Evolutionary conservation across 2,888 invertebrate species (phyloP).

Genomic region (Heliconius ethilla): DNA sequence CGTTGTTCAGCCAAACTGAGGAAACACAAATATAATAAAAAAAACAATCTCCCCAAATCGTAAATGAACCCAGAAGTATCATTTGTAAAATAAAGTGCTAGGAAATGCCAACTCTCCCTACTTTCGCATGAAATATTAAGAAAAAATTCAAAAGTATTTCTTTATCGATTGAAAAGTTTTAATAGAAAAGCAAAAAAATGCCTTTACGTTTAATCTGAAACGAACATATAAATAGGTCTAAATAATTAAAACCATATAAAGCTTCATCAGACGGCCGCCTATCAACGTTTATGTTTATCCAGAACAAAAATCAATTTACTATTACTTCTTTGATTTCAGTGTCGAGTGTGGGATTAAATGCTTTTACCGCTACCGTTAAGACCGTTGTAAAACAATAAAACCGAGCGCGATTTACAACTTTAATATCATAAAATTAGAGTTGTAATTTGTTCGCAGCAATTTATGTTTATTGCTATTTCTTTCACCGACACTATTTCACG

Average conservation of each 20-base stretch:
- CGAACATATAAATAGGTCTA: background rate
- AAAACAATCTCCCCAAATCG: too few relatives aligned
- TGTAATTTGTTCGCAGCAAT: constrained; percentile 75
- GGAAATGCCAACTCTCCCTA: too few relatives aligned
- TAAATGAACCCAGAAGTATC: too few relatives aligned
- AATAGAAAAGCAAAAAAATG: constrained; percentile 3
- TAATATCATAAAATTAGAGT: constrained; percentile 75
- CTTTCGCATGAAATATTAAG: too few relatives aligned
- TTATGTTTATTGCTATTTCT: constrained; percentile 68
- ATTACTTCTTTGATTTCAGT: constrained; percentile 41
- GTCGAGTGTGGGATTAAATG: constrained; percentile 45
- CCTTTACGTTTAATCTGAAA: background rate
- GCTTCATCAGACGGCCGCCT: constrained; percentile 25
- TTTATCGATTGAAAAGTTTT: background rate
- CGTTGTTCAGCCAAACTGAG: too few relatives aligned
- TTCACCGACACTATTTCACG: constrained; percentile 75
- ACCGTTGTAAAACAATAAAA: constrained; percentile 70
- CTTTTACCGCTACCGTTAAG: constrained; percentile 66
- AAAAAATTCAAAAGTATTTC: background rate
- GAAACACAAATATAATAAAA: too few relatives aligned
- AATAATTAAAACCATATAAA: constrained; percentile 16
- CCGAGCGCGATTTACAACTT: constrained; percentile 70
- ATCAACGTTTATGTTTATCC: constrained; percentile 30
- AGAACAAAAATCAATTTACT: constrained; percentile 47
- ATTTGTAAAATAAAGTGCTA: too few relatives aligned